A percentile compares a stretch with the other conserved stretches of the same genome.
These are phyloP conservation scores for Neodiprion pinetum DNA, from an alignment of 1,140 invertebrate genomes.

Conservation along the genomic window DNA sequence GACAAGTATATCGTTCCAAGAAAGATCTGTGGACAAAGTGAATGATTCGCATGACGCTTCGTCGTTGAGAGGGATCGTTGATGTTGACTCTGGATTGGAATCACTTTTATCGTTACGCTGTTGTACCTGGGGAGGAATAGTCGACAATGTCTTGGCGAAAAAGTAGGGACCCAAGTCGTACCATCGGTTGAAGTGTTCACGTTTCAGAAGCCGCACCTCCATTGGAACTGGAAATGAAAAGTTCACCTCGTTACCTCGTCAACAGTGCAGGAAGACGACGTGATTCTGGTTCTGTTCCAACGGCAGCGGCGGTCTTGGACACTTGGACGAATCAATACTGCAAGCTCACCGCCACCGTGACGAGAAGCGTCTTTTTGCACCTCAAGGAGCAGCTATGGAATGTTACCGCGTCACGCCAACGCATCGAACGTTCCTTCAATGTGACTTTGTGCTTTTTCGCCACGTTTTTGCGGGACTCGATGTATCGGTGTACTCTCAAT, in stretches of 20 bases:
- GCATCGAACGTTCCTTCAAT: too few species aligned
- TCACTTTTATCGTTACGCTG: not conserved
- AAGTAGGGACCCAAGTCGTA: slow-evolving; percentile 91
- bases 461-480: too few species aligned
- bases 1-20: slow-evolving; percentile 79
- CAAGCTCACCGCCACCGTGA: too few species aligned
- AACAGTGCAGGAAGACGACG: not conserved
- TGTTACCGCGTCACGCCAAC: too few species aligned
- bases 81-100: not conserved
- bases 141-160: slow-evolving; percentile 80
- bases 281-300: too few species aligned
- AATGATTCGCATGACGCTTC: not conserved
- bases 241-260: slow-evolving; percentile 3
- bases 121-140: slow-evolving; percentile 72
- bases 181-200: slow-evolving; percentile 95
- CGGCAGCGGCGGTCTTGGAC: too few species aligned
- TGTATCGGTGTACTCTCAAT: too few species aligned
- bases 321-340: too few species aligned
- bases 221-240: slow-evolving; percentile 78
- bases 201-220: slow-evolving; percentile 84
- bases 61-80: not conserved
- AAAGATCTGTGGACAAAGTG: slow-evolving; percentile 67
- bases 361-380: too few species aligned
- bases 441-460: too few species aligned
- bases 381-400: too few species aligned